Evolutionary conservation across 2,888 invertebrate species (phyloP).

Genomic region (Podabrus alpinus): DNA sequence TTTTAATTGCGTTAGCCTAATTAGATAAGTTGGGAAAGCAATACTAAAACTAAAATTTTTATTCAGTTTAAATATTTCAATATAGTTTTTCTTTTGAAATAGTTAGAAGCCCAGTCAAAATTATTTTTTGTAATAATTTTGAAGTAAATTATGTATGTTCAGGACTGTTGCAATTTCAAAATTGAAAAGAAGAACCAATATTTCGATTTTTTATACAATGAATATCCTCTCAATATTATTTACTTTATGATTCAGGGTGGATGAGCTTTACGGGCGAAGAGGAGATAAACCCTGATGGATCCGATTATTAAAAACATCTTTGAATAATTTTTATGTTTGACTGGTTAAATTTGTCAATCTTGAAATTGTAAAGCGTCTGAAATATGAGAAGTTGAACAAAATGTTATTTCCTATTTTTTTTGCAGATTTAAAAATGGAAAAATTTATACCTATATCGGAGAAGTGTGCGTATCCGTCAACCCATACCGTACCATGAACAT

Average conservation of each 20-base stretch:
- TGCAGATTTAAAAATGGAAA: constrained; percentile 86
- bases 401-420: constrained; percentile 46
- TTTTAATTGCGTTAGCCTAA: neutral
- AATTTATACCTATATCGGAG: constrained; percentile 98
- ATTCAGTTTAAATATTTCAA: too few species aligned
- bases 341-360: neutral
- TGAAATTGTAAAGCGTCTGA: neutral
- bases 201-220: too few species aligned
- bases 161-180: too few species aligned
- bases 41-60: neutral
- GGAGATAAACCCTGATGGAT: neutral
- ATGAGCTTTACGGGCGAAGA: neutral
- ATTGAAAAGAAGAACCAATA: too few species aligned
- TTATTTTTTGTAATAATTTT: too few species aligned
- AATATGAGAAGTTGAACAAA: neutral
- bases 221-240: too few species aligned
- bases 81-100: too few species aligned
- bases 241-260: neutral
- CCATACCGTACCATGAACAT: constrained; percentile 93
- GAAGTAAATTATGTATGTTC: too few species aligned
- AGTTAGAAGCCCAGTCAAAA: too few species aligned
- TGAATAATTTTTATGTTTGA: neutral
- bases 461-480: constrained; percentile 96
- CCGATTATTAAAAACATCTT: neutral
- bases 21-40: neutral